Conservation (phyloP, 2,888 invertebrate genomes). For the Cephus runcator region DNA sequence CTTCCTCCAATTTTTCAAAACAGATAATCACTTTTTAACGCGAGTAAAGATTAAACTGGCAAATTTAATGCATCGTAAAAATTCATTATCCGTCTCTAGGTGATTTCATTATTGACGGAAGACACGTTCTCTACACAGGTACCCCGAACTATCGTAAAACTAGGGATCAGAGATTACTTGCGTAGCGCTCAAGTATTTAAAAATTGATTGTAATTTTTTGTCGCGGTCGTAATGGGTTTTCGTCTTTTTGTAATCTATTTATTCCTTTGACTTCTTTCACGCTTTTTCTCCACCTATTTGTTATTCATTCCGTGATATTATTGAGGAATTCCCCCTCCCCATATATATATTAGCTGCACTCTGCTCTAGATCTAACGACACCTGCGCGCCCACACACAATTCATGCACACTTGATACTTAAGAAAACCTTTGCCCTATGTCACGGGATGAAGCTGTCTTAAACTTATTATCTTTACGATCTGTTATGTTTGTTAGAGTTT, state of each 20-base stretch:
- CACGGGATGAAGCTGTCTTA: conserved; percentile 22
- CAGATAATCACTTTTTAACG: no score
- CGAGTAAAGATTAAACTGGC: no score
- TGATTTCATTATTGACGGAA: no score
- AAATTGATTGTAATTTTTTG: background rate
- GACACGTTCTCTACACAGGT: no score
- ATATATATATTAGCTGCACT: background rate
- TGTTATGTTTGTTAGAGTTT: conserved; percentile 48
- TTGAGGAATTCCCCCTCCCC: background rate
- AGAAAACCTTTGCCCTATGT: conserved; percentile 10
- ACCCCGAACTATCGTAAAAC: no score
- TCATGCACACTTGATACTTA: background rate
- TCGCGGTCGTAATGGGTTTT: background rate
- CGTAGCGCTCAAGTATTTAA: background rate
- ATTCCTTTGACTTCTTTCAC: background rate
- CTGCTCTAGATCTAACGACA: no score
- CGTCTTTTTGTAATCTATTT: conserved; percentile 1
- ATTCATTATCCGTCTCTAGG: no score
- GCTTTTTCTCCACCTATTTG: no score
- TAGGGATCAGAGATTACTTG: background rate
- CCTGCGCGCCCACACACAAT: no score
- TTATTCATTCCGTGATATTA: background rate
- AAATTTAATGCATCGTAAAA: no score
- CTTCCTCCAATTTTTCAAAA: no score
- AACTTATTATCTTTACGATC: conserved; percentile 20